Evolutionary conservation across 2,888 invertebrate species (phyloP).

Genomic region (Drosophila subsilvestris): DNA sequence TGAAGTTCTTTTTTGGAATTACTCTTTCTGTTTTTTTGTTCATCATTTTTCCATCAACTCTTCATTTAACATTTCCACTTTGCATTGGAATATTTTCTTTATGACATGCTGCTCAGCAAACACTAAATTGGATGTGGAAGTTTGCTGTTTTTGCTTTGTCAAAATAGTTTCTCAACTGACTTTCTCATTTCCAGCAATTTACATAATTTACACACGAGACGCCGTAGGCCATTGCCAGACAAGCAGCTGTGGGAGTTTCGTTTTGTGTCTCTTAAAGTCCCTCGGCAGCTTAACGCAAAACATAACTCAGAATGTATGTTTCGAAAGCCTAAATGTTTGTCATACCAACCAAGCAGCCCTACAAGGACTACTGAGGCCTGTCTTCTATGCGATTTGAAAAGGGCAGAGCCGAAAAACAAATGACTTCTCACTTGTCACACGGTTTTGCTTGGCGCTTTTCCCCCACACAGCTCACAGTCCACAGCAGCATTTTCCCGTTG

Average conservation of each 20-base stretch:
- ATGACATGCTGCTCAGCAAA: too few species aligned
- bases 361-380: conserved; percentile 9
- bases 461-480: conserved; percentile 7
- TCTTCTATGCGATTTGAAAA: conserved; percentile 10
- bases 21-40: too few species aligned
- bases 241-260: neutral
- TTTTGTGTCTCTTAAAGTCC: neutral
- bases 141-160: neutral
- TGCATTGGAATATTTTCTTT: neutral
- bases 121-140: neutral
- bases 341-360: conserved; percentile 1
- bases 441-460: conserved; percentile 13
- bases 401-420: conserved; percentile 33
- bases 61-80: neutral
- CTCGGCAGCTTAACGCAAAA: neutral
- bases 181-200: neutral
- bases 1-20: too few species aligned
- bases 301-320: conserved; percentile 6
- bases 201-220: neutral
- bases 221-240: neutral
- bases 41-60: neutral
- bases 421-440: conserved; percentile 46
- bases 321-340: conserved; percentile 2
- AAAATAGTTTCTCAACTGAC: neutral
- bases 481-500: too few species aligned